phyloP scores from a whole-genome alignment of 2,888 invertebrate species.

The Agapetus fuscipes region DNA sequence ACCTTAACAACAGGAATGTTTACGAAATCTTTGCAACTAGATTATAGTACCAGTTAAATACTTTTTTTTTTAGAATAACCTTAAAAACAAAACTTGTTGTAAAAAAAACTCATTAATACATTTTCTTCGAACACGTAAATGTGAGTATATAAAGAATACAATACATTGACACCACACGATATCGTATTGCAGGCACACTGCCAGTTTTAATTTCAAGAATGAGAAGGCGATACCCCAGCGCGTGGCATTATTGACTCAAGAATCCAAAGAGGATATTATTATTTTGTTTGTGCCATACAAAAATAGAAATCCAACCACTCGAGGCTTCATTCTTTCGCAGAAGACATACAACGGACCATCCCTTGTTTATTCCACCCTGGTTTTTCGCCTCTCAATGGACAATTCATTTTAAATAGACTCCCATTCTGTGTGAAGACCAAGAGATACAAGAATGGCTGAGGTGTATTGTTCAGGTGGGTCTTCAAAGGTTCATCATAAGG shows the following conservation, averaged over 20 bases:
- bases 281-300: constrained; percentile 10
- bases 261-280: constrained; percentile 10
- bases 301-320: constrained; percentile 17
- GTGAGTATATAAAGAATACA: not conserved
- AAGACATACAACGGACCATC: not conserved
- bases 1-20: too few relatives aligned
- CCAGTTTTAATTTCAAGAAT: not conserved
- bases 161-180: not conserved
- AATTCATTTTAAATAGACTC: constrained; percentile 4
- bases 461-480: too few relatives aligned
- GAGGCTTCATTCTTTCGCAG: constrained; percentile 14
- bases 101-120: too few relatives aligned
- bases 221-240: constrained; percentile 14
- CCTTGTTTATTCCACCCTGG: not conserved
- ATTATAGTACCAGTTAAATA: too few relatives aligned
- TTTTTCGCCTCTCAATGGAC: not conserved
- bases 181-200: not conserved
- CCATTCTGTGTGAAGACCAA: too few relatives aligned
- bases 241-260: constrained; percentile 17
- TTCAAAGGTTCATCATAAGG: too few relatives aligned
- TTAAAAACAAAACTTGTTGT: too few relatives aligned
- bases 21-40: too few relatives aligned
- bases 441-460: too few relatives aligned
- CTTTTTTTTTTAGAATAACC: too few relatives aligned
- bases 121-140: too few relatives aligned